Base-by-base conservation (phyloP, 2,888 invertebrate genomes). In the Anaspis maculata region DNA sequence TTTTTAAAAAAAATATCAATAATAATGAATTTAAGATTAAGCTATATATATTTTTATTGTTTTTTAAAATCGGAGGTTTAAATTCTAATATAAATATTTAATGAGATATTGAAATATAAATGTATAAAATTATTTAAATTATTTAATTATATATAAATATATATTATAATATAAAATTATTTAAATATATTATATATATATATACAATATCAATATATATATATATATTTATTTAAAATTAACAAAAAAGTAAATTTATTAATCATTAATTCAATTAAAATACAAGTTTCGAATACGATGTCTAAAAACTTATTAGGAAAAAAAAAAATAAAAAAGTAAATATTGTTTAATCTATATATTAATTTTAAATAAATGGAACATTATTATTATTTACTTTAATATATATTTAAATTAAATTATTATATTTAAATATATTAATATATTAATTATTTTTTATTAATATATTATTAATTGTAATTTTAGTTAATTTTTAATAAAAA, bases 71-170 rank as follows among this genome's bases (percentile, higher is more conserved):
- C 9, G 9, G 19, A 19, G 5, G 9, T 19, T 6, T 19, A 19
- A 6, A 6, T 19, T 19, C 9, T 19, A 19, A 6, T 19, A 19
- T 19, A 19, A 19, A 19, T 44, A 41, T 48, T 51, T 58, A 34
- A 28, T 39, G 49, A 42, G 46, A 31, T 16, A 55, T 48, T 49
- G 39, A 48, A 51, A 54, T 53, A 56, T 48, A 35, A 30, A 37
- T 5, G 15, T 31, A 13, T 25, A 25, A 31, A 31, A 27, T 26
- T 32, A 32, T 15, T 15, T 10, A 16, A n/a, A n/a, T n/a, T 19
- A 16, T 13, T 15, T 26, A 57, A 24, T 59, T 56, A 54, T 42
- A 19, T 30, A 34, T 16, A 30, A 37, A 32, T 34, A 31, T 33
- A 40, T 33, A 13, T 12, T 24, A 10, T 25, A 33, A 29, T 33